A percentile compares a stretch with the other conserved stretches of the same genome.
Evolutionary conservation across 1,140 invertebrate species (phyloP).

Genomic region (Frieseomelitta varia): DNA sequence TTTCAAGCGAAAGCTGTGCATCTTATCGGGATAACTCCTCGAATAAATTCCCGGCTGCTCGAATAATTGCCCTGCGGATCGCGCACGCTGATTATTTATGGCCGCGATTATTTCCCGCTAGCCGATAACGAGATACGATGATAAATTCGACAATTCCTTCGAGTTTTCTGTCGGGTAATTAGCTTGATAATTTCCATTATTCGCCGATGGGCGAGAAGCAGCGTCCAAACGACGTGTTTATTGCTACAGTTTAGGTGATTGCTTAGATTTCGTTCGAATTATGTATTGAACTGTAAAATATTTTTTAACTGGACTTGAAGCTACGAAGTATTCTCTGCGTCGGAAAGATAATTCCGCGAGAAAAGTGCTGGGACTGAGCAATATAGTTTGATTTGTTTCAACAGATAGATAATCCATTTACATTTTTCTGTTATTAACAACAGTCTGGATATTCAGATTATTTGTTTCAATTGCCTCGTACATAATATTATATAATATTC

Average conservation of each 20-base stretch:
- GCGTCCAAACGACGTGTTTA: no score
- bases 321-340: no score
- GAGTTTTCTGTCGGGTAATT: not conserved
- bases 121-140: constrained; percentile 16
- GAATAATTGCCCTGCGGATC: constrained; percentile 35
- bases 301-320: no score
- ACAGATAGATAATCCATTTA: no score
- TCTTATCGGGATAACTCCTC: constrained; percentile 43
- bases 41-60: constrained; percentile 43
- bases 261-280: not conserved
- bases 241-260: not conserved
- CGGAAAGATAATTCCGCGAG: no score
- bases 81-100: constrained; percentile 33
- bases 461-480: no score
- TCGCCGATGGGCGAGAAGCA: not conserved
- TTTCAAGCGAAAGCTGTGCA: constrained; percentile 40
- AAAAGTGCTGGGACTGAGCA: no score
- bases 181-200: not conserved
- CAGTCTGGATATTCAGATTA: no score
- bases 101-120: constrained; percentile 3
- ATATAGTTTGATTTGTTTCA: no score
- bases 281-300: no score
- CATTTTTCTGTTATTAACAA: no score
- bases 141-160: not conserved
- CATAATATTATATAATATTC: no score